Evolutionary conservation across 2,797 vertebrate species (phyloP).

Genomic region (Lagodon rhomboides): DNA sequence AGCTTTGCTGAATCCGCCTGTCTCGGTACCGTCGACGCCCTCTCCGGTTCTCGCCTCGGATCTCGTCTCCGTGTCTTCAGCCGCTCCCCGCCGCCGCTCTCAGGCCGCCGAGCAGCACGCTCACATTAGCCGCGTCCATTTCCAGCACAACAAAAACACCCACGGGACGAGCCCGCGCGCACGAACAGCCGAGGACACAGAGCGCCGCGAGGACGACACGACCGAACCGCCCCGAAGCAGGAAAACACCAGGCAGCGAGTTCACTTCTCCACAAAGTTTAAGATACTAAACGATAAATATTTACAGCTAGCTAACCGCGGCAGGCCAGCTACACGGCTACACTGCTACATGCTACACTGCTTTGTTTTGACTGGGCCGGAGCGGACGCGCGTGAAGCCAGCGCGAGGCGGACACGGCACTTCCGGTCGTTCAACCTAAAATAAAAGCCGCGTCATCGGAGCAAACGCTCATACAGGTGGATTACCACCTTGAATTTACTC

Average conservation of each 20-base stretch:
- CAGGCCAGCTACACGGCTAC: background rate
- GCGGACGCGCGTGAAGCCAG: background rate
- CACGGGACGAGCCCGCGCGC: background rate
- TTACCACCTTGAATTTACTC: rapidly evolving
- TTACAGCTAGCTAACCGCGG: background rate
- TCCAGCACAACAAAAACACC: conserved; percentile 38
- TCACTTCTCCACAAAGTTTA: rapidly evolving
- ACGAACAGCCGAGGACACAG: rapidly evolving
- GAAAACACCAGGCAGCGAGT: rapidly evolving
- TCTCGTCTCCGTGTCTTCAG: background rate
- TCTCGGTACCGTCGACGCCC: rapidly evolving
- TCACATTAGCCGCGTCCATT: conserved; percentile 54
- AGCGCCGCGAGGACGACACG: rapidly evolving
- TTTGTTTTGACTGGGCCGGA: conserved; percentile 77
- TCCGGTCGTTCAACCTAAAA: background rate
- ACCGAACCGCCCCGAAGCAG: rapidly evolving
- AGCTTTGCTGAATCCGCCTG: rapidly evolving
- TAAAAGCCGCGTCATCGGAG: background rate
- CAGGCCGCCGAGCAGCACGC: conserved; percentile 20
- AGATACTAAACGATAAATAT: background rate
- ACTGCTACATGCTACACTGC: conserved; percentile 8
- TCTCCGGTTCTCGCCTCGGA: rapidly evolving
- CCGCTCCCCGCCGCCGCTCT: conserved; percentile 35
- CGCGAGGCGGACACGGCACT: rapidly evolving
- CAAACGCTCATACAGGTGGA: background rate